Evolutionary conservation across 2,888 invertebrate species (phyloP).

Genomic region (Neocrepidodera transversa): DNA sequence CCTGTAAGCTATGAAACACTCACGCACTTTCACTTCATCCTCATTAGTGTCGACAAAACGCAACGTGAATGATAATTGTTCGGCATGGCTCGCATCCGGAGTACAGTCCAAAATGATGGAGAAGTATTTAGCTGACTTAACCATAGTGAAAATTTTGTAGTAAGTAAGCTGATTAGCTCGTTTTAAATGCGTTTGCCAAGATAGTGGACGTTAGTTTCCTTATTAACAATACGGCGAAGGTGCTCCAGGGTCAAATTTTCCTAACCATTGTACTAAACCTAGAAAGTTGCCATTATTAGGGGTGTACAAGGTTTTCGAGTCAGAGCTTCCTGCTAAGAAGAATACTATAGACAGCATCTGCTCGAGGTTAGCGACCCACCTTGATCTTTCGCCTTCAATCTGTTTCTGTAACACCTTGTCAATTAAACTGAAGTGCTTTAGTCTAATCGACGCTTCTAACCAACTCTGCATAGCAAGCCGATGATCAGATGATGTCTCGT

Average conservation of each 20-base stretch:
- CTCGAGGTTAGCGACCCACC: background rate
- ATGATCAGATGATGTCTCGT: too few relatives aligned
- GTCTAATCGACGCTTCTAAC: too few relatives aligned
- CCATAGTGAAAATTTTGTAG: background rate
- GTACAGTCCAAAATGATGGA: conserved; percentile 1
- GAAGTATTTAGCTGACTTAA: background rate
- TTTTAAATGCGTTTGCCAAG: conserved; percentile 2
- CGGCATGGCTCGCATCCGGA: conserved; percentile 4
- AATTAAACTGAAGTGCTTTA: background rate
- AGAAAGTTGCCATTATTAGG: background rate
- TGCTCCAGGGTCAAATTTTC: too few relatives aligned
- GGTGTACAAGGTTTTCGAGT: background rate
- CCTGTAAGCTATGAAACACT: conserved; percentile 1
- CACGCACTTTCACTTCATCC: background rate
- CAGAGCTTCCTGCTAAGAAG: too few relatives aligned
- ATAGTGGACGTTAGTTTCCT: background rate
- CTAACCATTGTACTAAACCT: too few relatives aligned
- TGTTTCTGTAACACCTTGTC: background rate
- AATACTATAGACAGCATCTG: conserved; percentile 3
- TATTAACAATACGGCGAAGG: too few relatives aligned
- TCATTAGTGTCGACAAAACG: background rate
- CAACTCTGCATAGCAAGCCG: too few relatives aligned
- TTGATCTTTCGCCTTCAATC: conserved; percentile 1
- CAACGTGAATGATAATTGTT: background rate
- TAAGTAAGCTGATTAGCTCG: conserved; percentile 2